Percentiles rank a stretch among this genome's conserved stretches.
These are phyloP conservation scores for Bovichtus diacanthus DNA, from an alignment of 2,797 vertebrate genomes.

Conservation along the genomic window DNA sequence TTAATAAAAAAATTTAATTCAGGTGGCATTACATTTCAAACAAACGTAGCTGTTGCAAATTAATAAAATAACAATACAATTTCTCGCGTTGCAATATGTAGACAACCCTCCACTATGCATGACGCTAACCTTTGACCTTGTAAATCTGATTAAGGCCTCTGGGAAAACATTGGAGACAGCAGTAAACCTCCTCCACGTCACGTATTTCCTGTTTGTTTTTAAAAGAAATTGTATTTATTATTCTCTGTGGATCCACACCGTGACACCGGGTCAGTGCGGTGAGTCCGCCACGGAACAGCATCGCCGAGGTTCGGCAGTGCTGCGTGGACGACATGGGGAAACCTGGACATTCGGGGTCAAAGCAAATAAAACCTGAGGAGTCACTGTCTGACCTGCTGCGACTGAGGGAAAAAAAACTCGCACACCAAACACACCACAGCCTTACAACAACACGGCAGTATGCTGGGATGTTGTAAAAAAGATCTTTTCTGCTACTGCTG, in stretches of 20 bases:
- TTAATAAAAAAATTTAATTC: too few species aligned
- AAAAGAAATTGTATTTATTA: conserved; percentile 12
- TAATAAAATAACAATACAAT: too few species aligned
- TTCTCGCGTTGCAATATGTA: not conserved
- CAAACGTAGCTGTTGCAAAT: too few species aligned
- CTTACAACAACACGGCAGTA: not conserved
- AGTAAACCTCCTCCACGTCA: not conserved
- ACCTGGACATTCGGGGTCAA: conserved; percentile 28
- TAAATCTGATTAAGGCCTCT: not conserved
- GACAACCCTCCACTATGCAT: not conserved
- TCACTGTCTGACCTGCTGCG: conserved; percentile 24
- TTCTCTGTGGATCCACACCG: conserved; percentile 21
- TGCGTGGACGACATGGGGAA: conserved; percentile 22
- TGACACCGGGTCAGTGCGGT: conserved; percentile 19
- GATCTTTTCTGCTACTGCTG: not conserved
- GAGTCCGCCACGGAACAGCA: conserved; percentile 6
- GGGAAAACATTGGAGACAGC: conserved; percentile 10
- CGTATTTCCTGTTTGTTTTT: not conserved
- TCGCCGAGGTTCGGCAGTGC: conserved; percentile 14
- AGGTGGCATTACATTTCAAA: not conserved
- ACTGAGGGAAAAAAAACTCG: conserved; percentile 47
- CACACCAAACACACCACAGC: conserved; percentile 3
- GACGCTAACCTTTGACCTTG: not conserved
- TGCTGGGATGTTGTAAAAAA: not conserved
- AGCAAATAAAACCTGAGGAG: conserved; percentile 39